Evolutionary conservation across 2,113 vertebrate species (phyloP), one percentile per base, ranked within the genome.

Genomic region (Formicarius rufipectus): DNA sequence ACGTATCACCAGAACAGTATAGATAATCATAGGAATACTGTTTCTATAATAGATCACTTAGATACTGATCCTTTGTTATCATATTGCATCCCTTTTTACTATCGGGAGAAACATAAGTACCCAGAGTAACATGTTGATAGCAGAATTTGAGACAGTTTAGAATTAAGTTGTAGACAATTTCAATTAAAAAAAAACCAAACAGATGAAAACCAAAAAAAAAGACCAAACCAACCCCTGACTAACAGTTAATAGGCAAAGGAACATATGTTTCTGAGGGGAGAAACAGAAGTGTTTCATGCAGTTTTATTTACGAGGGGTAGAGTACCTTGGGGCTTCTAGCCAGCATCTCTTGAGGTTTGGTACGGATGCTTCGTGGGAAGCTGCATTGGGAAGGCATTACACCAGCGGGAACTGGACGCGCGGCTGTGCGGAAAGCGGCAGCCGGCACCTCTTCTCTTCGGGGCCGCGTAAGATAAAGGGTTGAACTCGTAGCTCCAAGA

Each of bases 361-460:
- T 20, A 5, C 12, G 77, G 37, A 6, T 50, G 4, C 17, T 19
- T 18, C 23, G 80, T 21, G 68, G 77, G 33, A 31, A 53, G 22
- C 40, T 17, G 59, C 50, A 3, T 4, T 5, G 1, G 14, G 37
- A 13, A 15, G n/a, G 39, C 7, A 1, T 18, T 7, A 1, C 12
- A 3, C 0, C 30, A 17, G 21, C 5, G n/a, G 39, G n/a, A 21
- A 2, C 35, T 0, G 37, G 7, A 24, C 4, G 21, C 10, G 9
- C 22, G 8, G 24, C 10, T 20, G 18, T 31, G 39, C 4, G 1
- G 50, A 18, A 7, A 21, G 84, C 1, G 56, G 24, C 74, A 21
- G 37, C 49, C n/a, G n/a, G n/a, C n/a, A n/a, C n/a, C n/a, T n/a
- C n/a, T n/a, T n/a, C n/a, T n/a, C n/a, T n/a, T n/a, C n/a, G n/a